Evolutionary conservation across 2,888 invertebrate genomes (phyloP).

Genomic region (Oscheius sp.): DNA sequence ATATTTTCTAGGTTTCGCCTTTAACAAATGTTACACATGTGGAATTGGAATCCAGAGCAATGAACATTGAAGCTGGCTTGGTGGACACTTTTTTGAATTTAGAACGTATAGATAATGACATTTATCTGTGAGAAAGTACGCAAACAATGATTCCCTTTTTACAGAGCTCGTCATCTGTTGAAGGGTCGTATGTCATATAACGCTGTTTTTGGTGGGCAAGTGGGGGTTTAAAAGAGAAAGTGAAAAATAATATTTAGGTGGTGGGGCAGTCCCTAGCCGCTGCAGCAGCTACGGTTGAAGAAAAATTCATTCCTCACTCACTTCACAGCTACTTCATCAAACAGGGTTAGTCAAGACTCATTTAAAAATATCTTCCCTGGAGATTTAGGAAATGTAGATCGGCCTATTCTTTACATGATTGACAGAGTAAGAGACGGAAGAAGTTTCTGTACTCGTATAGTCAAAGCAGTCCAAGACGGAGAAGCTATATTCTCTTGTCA

Average conservation of each 20-base stretch:
- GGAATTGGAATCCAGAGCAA: constrained; percentile 38
- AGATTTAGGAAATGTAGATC: constrained; percentile 52
- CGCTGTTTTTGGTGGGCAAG: constrained; percentile 47
- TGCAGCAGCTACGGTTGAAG: constrained; percentile 45
- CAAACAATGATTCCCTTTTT: background rate
- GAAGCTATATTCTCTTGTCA: constrained; percentile 70
- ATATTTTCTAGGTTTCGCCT: constrained; percentile 33
- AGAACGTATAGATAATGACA: constrained; percentile 39
- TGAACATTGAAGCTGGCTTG: constrained; percentile 42
- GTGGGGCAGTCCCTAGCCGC: constrained; percentile 44
- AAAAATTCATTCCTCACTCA: constrained; percentile 41
- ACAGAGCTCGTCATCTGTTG: constrained; percentile 43
- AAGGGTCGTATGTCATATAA: constrained; percentile 44
- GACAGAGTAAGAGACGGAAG: constrained; percentile 71
- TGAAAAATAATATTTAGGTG: constrained; percentile 29
- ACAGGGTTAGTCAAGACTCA: constrained; percentile 33
- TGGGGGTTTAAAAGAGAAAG: background rate
- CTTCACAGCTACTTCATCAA: constrained; percentile 47
- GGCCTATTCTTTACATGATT: constrained; percentile 72
- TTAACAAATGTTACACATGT: constrained; percentile 43
- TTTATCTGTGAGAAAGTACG: constrained; percentile 37
- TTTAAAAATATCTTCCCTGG: background rate
- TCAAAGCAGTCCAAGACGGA: constrained; percentile 72
- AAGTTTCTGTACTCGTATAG: constrained; percentile 71
- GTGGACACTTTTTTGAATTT: constrained; percentile 47